Base-by-base conservation (phyloP, 1,140 invertebrate genomes). In the Tachypleus tridentatus region DNA sequence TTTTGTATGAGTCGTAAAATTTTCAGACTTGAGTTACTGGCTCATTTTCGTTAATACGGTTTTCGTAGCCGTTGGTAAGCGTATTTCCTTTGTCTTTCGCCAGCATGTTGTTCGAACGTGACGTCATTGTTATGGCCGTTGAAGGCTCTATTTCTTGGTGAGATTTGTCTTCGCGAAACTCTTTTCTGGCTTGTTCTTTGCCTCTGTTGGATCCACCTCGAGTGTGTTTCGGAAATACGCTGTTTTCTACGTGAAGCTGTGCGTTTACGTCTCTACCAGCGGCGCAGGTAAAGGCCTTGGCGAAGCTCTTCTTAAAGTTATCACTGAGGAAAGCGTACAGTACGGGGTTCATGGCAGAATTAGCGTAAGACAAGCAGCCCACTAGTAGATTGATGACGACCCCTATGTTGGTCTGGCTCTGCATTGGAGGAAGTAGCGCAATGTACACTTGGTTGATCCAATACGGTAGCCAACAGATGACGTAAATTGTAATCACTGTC, bases 331-430 rank as follows among this genome's bases (percentile, higher is more conserved):
- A 95, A 2, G 95, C 93, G 76, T 98, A 98, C 0, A 98, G 82
- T 60, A 98, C 93, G 5, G 95, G 96, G 79, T 98, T 98, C 79
- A 98, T 89, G 3, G 94, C 95, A 5, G 92, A 96, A 76, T 98
- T 98, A 64, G 90, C 92, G 77, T 99, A 99, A 64, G 89, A 91
- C 60, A 99, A 81, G 72, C 89, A 91, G 1, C 88, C 88, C 1
- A 88, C 87, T 8, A 93, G 80, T 3, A 95, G 78, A 71, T 91
- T 91, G 0, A 89, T 83, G 4, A 86, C 87, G 67, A 92, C 81
- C 0, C 81, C 82, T 6, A 82, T 84, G 58, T 87, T 85, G 62
- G 84, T 85, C 61, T 86, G 80, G 0, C 61, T 52, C 9, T 65
- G 61, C 6, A 57, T 62, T 4, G 72, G 62, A 4, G 68, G 64